Conservation (phyloP, 2,113 vertebrate genomes). For the Okapia johnstoni region DNA sequence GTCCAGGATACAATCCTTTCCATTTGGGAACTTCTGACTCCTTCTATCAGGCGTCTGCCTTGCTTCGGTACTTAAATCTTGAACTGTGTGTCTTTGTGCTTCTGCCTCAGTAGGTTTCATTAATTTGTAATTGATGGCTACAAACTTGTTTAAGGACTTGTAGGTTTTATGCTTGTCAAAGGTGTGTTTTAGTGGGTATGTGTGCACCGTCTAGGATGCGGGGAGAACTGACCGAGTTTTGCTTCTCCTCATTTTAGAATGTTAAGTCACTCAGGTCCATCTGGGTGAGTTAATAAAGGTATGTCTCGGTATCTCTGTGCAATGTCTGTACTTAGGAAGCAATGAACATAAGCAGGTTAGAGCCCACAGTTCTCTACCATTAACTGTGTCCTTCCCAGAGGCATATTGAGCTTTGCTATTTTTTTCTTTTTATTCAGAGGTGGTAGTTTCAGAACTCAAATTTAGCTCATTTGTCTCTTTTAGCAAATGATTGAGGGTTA, state of each 20-base stretch:
- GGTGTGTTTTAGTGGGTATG: background rate
- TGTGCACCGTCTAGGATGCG: background rate
- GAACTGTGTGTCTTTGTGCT: background rate
- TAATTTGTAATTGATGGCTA: constrained; percentile 32
- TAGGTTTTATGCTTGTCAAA: background rate
- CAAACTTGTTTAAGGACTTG: constrained; percentile 27
- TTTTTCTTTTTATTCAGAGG: background rate
- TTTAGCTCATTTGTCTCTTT: constrained; percentile 32
- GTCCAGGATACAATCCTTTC: background rate
- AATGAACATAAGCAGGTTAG: background rate
- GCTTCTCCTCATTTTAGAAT: background rate
- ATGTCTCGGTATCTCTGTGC: background rate
- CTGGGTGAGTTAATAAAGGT: background rate
- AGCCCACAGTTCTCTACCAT: background rate
- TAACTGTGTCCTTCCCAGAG: constrained; percentile 18
- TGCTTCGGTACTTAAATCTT: background rate
- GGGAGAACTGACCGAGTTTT: background rate
- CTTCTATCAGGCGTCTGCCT: background rate
- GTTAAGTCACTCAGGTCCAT: background rate
- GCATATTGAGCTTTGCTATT: background rate
- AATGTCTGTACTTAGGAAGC: background rate
- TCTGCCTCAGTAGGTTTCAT: constrained; percentile 4
- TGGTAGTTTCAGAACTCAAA: background rate
- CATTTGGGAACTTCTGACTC: background rate
- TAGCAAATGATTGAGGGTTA: constrained; percentile 40